Conservation (phyloP, 2,888 invertebrate genomes). For the Agrochola lychnidis region DNA sequence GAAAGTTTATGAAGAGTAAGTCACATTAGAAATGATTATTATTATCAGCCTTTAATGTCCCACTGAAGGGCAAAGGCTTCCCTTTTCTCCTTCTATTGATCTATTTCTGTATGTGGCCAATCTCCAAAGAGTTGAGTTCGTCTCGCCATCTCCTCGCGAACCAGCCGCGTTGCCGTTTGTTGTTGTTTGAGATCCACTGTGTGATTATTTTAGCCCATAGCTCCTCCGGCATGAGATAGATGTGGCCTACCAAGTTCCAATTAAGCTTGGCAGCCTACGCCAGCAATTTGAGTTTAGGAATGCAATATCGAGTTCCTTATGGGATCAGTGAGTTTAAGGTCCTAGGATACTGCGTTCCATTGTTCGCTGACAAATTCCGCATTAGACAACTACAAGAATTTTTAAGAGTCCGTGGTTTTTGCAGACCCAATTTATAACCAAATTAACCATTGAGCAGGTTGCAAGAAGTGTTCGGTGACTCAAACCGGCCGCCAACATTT, state of each 20-base stretch:
- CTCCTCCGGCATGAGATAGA: background rate
- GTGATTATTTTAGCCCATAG: background rate
- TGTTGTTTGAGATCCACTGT: too few relatives aligned
- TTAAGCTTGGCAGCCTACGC: background rate
- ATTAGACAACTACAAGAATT: background rate
- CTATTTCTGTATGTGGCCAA: background rate
- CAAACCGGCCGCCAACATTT: constrained; percentile 55
- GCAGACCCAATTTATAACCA: background rate
- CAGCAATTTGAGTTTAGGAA: background rate
- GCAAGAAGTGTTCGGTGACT: constrained; percentile 67
- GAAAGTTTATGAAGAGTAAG: background rate
- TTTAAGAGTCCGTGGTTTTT: background rate
- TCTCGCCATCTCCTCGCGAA: background rate
- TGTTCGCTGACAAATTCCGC: background rate
- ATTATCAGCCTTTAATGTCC: background rate
- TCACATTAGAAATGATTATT: background rate
- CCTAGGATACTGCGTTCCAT: background rate
- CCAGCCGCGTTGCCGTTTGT: background rate
- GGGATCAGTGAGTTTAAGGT: background rate
- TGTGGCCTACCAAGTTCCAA: background rate
- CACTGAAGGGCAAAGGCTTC: background rate
- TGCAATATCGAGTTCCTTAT: background rate
- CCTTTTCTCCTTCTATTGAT: background rate
- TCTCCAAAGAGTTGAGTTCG: background rate
- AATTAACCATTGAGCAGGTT: background rate